phyloP scores from a whole-genome alignment of 2,113 vertebrate species.

The Antigone vipio region DNA sequence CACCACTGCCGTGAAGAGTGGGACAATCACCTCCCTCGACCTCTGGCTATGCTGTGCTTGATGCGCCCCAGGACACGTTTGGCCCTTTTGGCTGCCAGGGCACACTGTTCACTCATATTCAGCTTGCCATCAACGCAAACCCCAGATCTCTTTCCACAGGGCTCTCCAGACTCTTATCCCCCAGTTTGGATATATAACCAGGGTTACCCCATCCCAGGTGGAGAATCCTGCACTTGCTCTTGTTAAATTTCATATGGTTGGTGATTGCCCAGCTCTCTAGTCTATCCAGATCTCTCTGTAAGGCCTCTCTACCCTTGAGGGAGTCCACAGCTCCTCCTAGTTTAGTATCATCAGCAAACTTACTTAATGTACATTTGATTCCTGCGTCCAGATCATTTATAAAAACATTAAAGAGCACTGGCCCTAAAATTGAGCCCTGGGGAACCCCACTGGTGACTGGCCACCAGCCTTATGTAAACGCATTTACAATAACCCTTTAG shows the following conservation, averaged over 20 bases:
- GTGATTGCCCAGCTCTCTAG: not conserved
- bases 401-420: not conserved
- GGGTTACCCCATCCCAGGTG: not conserved
- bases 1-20: not conserved
- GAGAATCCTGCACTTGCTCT: not conserved
- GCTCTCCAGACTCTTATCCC: not conserved
- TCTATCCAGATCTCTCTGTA: not conserved
- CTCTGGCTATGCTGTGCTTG: not conserved
- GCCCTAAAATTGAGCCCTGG: not conserved
- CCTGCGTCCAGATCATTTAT: not conserved
- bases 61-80: accelerated
- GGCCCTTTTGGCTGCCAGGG: not conserved
- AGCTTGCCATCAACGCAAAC: not conserved
- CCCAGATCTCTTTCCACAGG: not conserved
- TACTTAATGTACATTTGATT: not conserved
- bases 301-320: not conserved
- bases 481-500: not conserved
- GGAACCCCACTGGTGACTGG: not conserved
- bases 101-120: not conserved
- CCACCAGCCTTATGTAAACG: not conserved
- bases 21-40: not conserved
- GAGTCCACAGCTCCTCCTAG: not conserved
- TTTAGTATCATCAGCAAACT: not conserved
- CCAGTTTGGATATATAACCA: accelerated
- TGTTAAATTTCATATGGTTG: not conserved